A percentile compares a stretch with the other conserved stretches of the same genome.
Conservation (phyloP, 2,113 vertebrate species). For the Genyomyrus donnyi region DNA sequence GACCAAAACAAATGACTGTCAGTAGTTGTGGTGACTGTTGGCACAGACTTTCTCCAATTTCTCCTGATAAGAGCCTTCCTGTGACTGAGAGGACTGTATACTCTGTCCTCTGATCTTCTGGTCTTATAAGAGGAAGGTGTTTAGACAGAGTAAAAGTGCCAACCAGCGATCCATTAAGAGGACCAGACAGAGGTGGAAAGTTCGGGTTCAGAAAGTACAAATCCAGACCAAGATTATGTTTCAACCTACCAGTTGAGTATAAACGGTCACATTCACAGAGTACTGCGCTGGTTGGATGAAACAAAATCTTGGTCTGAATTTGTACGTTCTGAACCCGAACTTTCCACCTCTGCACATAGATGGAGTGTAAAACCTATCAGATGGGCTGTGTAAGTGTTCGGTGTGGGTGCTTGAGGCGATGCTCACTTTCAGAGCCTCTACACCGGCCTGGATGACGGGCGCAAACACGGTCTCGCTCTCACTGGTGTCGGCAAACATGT, state of each 20-base stretch:
- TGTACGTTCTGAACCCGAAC: neutral
- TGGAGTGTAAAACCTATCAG: neutral
- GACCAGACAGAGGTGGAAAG: neutral
- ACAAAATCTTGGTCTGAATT: too few relatives aligned
- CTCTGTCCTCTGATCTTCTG: neutral
- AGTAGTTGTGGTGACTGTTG: neutral
- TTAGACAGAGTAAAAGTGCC: neutral
- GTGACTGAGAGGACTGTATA: neutral
- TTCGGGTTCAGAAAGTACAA: neutral
- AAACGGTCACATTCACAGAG: too few relatives aligned
- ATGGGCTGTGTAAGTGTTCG: neutral
- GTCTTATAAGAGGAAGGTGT: neutral
- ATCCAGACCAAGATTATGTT: neutral
- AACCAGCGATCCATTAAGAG: neutral
- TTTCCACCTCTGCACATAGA: neutral
- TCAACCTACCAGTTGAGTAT: neutral
- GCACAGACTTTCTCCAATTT: neutral
- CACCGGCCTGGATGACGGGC: conserved; percentile 84
- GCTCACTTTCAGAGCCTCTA: conserved; percentile 90
- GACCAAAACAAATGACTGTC: neutral
- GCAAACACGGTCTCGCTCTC: conserved; percentile 90
- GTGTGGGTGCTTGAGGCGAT: neutral
- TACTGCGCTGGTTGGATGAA: too few relatives aligned
- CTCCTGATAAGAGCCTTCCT: neutral
- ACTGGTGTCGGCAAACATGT: conserved; percentile 86